Base-by-base conservation (phyloP, 2,797 vertebrate species). In the Limnodromus scolopaceus region DNA sequence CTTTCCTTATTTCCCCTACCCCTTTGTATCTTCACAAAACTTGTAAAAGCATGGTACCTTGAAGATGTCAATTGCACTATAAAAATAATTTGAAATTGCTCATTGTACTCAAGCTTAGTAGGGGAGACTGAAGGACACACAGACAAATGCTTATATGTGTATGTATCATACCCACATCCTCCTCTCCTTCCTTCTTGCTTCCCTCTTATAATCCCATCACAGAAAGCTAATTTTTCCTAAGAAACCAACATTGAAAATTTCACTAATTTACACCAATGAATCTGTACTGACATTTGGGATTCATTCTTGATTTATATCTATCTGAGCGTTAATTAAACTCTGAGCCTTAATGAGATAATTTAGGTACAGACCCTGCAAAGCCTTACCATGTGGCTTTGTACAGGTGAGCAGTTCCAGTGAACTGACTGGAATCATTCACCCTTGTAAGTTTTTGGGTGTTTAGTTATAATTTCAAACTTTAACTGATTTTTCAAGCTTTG, bases 271-370 rank as follows among this genome's bases (percentile, higher is more conserved):
- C 63, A 84, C 9, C 36, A 69, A 9, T 55, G 60, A 70, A 80
- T 63, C 32, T 49, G 11, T 57, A 60, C 61, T 58, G 72, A 78
- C 54, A 79, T 76, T 81, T 41, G 66, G 85, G 64, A 93, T 70
- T 91, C 25, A 46, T 45, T 92, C 48, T 60, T 84, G 43, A 89
- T 95, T 87, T 84, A 13, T 76, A 74, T 84, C 87, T 79, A 24
- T 58, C 58, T 83, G 84, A 77, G 64, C 85, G 51, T 94, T 95
- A 94, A 89, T 95, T 95, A 94, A 95, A 90, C 63, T 82, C 30
- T 60, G 39, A 70, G 55, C 19, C 43, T 84, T 86, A 78, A 70
- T 84, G 71, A 80, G 23, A 89, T 74, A 9, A 24, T 82, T 84
- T 89, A 87, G 32, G 36, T 63, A 39, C 39, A 79, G 36, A 48